Evolutionary conservation across 2,113 vertebrate species (phyloP).

Genomic region (Morone saxatilis): DNA sequence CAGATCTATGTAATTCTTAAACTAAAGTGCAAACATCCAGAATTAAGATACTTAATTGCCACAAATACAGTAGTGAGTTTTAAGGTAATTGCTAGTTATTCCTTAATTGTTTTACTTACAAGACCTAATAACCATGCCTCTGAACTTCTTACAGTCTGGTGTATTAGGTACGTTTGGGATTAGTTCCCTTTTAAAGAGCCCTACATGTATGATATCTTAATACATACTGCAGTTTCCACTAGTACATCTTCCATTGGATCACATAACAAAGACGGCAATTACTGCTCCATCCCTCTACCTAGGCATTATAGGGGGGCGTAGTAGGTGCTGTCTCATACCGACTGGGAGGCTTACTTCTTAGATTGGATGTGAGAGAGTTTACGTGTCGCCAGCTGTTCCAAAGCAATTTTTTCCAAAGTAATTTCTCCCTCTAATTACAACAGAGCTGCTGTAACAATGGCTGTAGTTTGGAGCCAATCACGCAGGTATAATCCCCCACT

Average conservation of each 20-base stretch:
- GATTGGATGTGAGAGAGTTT: constrained; percentile 73
- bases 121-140: constrained; percentile 9
- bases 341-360: constrained; percentile 66
- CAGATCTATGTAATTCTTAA: too few relatives aligned
- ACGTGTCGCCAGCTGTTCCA: constrained; percentile 75
- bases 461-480: constrained; percentile 82
- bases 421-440: constrained; percentile 85
- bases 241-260: constrained; percentile 40
- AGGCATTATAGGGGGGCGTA: constrained; percentile 10
- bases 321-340: constrained; percentile 41
- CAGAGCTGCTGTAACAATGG: constrained; percentile 81
- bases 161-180: neutral
- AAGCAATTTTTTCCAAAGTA: constrained; percentile 81
- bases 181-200: constrained; percentile 13
- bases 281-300: constrained; percentile 43
- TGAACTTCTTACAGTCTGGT: neutral
- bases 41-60: neutral
- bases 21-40: neutral
- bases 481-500: constrained; percentile 84
- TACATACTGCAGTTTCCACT: constrained; percentile 16
- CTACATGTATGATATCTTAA: constrained; percentile 54
- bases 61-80: neutral
- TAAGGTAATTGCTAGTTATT: constrained; percentile 17
- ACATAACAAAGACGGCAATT: constrained; percentile 67
- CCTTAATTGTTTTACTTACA: constrained; percentile 1